Percentiles rank a stretch among this genome's conserved stretches.
Evolutionary conservation across 2,888 invertebrate species (phyloP).

Genomic region (Drosophila robusta): DNA sequence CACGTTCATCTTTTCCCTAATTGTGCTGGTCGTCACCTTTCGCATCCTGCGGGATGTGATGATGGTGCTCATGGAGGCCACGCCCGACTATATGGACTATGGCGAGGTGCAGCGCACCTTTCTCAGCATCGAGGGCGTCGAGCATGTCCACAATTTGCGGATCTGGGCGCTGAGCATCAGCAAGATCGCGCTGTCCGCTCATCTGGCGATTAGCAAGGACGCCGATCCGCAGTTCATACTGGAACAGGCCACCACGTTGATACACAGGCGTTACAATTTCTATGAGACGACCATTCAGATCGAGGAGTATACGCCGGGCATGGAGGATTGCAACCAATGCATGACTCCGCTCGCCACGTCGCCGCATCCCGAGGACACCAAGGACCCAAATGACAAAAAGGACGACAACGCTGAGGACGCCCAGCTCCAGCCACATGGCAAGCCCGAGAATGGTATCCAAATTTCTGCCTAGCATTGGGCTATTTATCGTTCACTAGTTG

Average conservation of each 20-base stretch:
- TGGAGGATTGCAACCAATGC: constrained; percentile 61
- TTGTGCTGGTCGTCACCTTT: constrained; percentile 56
- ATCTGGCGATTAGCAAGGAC: constrained; percentile 57
- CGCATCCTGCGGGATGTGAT: constrained; percentile 63
- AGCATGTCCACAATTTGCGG: constrained; percentile 69
- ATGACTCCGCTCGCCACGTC: constrained; percentile 1
- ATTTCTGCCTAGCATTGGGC: too few species aligned
- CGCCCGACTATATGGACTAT: constrained; percentile 67
- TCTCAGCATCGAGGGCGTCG: constrained; percentile 62
- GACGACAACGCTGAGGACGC: too few species aligned
- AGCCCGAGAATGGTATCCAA: too few species aligned
- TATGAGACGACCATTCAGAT: constrained; percentile 73
- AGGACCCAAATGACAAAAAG: neutral
- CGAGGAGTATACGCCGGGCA: constrained; percentile 56
- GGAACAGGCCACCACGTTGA: constrained; percentile 52
- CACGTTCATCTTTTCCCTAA: constrained; percentile 65
- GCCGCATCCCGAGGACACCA: too few species aligned
- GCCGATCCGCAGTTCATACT: constrained; percentile 67
- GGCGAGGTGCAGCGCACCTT: constrained; percentile 59
- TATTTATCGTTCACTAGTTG: too few species aligned
- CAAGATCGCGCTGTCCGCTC: constrained; percentile 68
- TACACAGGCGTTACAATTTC: constrained; percentile 58
- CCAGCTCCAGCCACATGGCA: neutral
- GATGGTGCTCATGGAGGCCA: constrained; percentile 71
- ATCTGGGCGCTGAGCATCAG: constrained; percentile 69